These are phyloP conservation scores for Psylliodes chrysocephalus DNA, from an alignment of 2,888 invertebrate species.

Conservation along the genomic window DNA sequence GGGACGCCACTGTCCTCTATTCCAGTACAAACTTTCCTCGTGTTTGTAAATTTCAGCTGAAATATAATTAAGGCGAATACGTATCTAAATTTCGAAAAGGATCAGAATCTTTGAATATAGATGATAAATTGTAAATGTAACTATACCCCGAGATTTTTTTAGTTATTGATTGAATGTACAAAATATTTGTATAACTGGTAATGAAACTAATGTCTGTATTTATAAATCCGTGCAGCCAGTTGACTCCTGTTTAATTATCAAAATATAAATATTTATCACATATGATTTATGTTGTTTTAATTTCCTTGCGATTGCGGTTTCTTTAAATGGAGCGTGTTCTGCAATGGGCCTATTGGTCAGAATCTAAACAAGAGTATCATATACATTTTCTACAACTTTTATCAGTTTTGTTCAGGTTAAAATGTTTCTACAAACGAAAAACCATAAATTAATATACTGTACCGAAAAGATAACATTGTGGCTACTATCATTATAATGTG, in stretches of 20 bases:
- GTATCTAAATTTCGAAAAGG: conserved; percentile 52
- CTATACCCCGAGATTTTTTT: conserved; percentile 59
- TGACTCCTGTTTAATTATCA: conserved; percentile 64
- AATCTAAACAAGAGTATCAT: no score
- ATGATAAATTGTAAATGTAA: conserved; percentile 59
- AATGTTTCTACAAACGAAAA: no score
- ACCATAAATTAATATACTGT: no score
- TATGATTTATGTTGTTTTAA: conserved; percentile 45
- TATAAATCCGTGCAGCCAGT: conserved; percentile 64
- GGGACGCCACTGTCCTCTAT: conserved; percentile 35
- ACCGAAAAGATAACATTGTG: no score
- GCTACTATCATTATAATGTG: no score
- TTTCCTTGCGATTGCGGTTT: no score
- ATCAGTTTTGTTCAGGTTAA: no score
- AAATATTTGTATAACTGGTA: conserved; percentile 64
- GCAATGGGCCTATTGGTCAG: no score
- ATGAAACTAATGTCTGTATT: conserved; percentile 62
- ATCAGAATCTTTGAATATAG: conserved; percentile 52
- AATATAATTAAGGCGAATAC: conserved; percentile 43
- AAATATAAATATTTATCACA: conserved; percentile 66
- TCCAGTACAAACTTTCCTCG: conserved; percentile 54
- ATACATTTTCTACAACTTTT: no score
- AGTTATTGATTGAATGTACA: conserved; percentile 63
- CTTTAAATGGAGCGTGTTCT: no score
- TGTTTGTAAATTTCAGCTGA: conserved; percentile 38